phyloP scores from a whole-genome alignment of 1,140 invertebrate genomes.

The Meloidogyne floridensis region DNA sequence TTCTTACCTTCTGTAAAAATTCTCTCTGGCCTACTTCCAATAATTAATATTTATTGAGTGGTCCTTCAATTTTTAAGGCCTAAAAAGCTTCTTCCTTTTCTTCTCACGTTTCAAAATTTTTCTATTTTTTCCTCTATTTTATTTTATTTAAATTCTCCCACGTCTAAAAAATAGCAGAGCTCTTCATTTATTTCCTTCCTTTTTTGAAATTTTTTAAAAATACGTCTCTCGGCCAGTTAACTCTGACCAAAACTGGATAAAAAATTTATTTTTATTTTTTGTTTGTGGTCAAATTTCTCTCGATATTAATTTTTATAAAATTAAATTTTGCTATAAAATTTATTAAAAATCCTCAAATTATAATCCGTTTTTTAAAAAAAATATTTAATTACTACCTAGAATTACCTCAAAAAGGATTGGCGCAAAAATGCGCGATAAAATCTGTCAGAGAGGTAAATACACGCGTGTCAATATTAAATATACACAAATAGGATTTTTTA shows the following conservation, averaged over 20 bases:
- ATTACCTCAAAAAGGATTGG: conserved; percentile 8
- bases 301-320: not conserved
- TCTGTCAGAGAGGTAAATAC: not conserved
- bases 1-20: too few relatives aligned
- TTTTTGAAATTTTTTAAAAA: conserved; percentile 1
- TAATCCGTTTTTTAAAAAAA: not conserved
- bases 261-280: not conserved
- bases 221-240: not conserved
- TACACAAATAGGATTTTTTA: conserved; percentile 7
- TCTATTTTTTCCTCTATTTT: not conserved
- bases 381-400: not conserved
- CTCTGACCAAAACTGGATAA: conserved; percentile 1
- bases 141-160: conserved; percentile 5
- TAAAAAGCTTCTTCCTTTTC: not conserved
- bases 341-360: too few relatives aligned
- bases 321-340: not conserved
- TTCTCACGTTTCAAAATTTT: not conserved
- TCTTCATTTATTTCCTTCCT: not conserved
- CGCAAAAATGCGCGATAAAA: not conserved
- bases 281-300: not conserved
- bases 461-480: not conserved
- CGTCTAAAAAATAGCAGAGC: not conserved
- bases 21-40: too few relatives aligned
- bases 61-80: too few relatives aligned
- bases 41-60: too few relatives aligned